Evolutionary conservation across 2,113 vertebrate species (phyloP), one percentile per base, ranked within the genome.

Genomic region (Grus americana): DNA sequence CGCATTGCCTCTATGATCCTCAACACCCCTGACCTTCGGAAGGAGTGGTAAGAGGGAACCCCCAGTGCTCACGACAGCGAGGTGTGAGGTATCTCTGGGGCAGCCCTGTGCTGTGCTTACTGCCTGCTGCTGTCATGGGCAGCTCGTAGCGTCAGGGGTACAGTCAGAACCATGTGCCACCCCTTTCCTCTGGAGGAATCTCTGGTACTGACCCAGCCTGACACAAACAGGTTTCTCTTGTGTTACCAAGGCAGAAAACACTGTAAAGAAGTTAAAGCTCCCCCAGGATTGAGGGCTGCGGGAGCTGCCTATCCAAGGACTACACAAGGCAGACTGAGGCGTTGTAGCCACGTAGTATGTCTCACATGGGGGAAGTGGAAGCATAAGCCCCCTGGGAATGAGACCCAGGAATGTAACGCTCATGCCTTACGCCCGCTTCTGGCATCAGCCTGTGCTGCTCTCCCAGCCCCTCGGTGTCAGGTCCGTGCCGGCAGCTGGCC

Each of bases 1-100:
- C 98, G 99, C 72, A 99, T 99, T 11, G 99, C 99, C 23, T 79
- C 99, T 2, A 93, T 98, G 40, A 99, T 99, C 87, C 98, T 99
- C 32, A 99, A 97, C 97, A 98, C 98, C 70, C 99, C 99, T 3
- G 99, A 99, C 5, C 98, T 99, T 49, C 98, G 98, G 47, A 97
- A 98, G n/a, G 97, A 99, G 80, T 99, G 99, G 99, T 99, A 97
- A 97, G 97, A 87, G 27, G 40, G 49, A 68, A 16, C 12, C 21
- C 20, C 7, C 17, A 3, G 9, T 2, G 22, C 26, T 71, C 26
- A 3, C 0, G 0, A 10, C 18, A 49, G 24, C 2, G 13, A 79
- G 70, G 5, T 47, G 47, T 2, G 32, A 29, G 26, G 72, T 36
- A 12, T 84, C 26, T 54, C 22, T 44, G 58, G 42, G 58, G 52